Base-by-base conservation (phyloP, 92 coral and sea anemone genomes). In the Parazoanthus swiftii region DNA sequence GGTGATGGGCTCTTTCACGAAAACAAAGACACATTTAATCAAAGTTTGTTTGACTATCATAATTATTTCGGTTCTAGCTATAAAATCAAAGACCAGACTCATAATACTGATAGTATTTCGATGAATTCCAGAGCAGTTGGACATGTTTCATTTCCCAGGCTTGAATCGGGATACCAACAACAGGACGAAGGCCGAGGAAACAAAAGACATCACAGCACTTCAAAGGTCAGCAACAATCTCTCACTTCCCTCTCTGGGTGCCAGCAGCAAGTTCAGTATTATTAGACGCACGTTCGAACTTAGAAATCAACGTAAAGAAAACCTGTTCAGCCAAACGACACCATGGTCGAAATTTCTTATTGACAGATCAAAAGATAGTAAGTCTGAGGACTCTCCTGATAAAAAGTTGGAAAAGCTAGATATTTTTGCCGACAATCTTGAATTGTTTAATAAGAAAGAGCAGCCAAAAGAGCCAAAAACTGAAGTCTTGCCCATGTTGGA, bases 361-460 rank as follows among this genome's bases (percentile, higher is more conserved):
- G 50, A 66, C 50, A 81, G 70, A 63, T 63, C 70, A 63, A 63
- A 20, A 21, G 29, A 81, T 59, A 38, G 15, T 1, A 36, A 59
- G 26, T 59, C 74, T 16, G 74, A 20, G 37, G 81, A 54, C n/a
- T 25, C 15, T 37, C 89, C 48, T 26, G 44, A 25, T 7, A 74
- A 72, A 80, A 72, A 74, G 6, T 26, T 15, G 42, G 79, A 76
- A 59, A 89, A 73, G 77, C 75, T 92, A 38, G 97, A 94, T 1
- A 72, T 94, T 35, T 94, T 94, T 89, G 95, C 92, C 0, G 89
- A 92, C 66, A 92, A 94, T 38, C 81, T 50, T 71, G 90, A 91
- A 4, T 76, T 89, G 39, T 76, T 81, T 71, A 79, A 77, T 56
- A 81, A 85, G 63, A 20, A 77, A 90, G 44, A 48, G 66, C 25